phyloP scores from a whole-genome alignment of 1,140 invertebrate species.

The Chironomus tepperi region DNA sequence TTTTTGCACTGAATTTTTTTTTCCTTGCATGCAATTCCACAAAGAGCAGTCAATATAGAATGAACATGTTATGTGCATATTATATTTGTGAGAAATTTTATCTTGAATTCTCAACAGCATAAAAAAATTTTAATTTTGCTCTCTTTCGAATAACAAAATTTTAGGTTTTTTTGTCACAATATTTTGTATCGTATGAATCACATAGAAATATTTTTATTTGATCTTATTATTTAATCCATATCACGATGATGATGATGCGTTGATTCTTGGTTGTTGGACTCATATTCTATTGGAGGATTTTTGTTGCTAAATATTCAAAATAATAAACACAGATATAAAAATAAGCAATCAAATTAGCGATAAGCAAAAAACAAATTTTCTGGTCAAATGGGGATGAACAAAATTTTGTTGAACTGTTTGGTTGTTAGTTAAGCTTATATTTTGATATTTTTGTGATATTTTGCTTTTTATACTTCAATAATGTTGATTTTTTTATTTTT shows the following conservation, averaged over 20 bases:
- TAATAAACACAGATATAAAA: background rate
- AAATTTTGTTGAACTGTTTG: background rate
- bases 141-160: too few species aligned
- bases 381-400: background rate
- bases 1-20: too few species aligned
- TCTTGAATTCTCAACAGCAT: too few species aligned
- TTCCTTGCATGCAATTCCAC: too few species aligned
- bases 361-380: background rate
- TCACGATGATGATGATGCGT: background rate
- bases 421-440: background rate
- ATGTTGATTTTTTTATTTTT: too few species aligned
- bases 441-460: too few species aligned
- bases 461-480: too few species aligned
- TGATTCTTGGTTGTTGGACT: slow-evolving; percentile 34
- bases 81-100: too few species aligned
- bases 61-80: too few species aligned
- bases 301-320: slow-evolving; percentile 2
- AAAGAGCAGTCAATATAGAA: too few species aligned
- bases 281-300: background rate
- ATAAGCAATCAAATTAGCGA: background rate
- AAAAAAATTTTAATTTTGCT: too few species aligned
- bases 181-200: background rate
- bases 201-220: background rate
- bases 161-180: too few species aligned
- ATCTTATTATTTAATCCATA: background rate